phyloP scores from a whole-genome alignment of 2,888 invertebrate species.

The Plagodis dolabraria region DNA sequence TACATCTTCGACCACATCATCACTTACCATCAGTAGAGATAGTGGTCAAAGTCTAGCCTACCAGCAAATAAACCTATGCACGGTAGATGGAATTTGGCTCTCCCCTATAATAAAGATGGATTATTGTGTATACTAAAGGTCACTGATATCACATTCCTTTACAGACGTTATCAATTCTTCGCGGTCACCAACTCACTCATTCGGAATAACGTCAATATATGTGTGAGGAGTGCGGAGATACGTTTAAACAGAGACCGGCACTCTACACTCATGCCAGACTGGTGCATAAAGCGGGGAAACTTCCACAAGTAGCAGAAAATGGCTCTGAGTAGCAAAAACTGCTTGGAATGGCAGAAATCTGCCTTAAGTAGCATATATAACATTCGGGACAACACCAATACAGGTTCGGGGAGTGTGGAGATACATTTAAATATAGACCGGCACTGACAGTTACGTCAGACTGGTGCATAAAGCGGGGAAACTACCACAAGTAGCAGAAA shows the following conservation, averaged over 20 bases:
- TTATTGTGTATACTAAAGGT: too few relatives aligned
- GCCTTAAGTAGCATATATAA: too few relatives aligned
- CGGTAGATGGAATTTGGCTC: not conserved
- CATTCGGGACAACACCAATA: slow-evolving; percentile 57
- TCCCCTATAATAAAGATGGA: not conserved
- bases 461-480: slow-evolving; percentile 47
- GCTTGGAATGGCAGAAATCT: not conserved
- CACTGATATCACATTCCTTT: not conserved
- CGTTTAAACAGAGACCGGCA: slow-evolving; percentile 63
- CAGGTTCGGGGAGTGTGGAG: slow-evolving; percentile 67
- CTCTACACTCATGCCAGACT: slow-evolving; percentile 59
- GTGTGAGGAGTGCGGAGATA: slow-evolving; percentile 67
- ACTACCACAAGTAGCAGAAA: not conserved
- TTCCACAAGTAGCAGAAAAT: not conserved
- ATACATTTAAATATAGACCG: slow-evolving; percentile 62
- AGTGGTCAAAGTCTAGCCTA: too few relatives aligned
- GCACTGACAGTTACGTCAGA: slow-evolving; percentile 58
- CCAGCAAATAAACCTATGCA: not conserved
- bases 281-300: slow-evolving; percentile 43
- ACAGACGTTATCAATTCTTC: slow-evolving; percentile 55
- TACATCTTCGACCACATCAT: not conserved
- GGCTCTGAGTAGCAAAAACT: not conserved
- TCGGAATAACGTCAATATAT: slow-evolving; percentile 56
- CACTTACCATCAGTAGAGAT: too few relatives aligned
- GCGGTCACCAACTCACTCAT: slow-evolving; percentile 57